Evolutionary conservation across 2,888 invertebrate species (phyloP).

Genomic region (Peribatodes rhomboidaria): DNA sequence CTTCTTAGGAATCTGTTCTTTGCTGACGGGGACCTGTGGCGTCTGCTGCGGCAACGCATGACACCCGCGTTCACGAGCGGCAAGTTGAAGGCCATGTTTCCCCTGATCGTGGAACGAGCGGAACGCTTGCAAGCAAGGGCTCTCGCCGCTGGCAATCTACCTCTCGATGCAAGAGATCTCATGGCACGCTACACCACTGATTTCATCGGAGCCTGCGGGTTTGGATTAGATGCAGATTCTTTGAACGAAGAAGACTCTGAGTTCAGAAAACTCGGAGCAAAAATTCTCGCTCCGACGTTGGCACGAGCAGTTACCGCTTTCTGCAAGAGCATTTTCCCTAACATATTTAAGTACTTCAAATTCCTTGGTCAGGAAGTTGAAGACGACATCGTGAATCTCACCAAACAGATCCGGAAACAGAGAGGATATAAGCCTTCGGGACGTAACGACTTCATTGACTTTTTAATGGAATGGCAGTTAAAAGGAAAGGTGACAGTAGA

Average conservation of each 20-base stretch:
- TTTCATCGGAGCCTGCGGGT: slow-evolving; percentile 72
- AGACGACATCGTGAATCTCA: slow-evolving; percentile 55
- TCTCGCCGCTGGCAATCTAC: slow-evolving; percentile 45
- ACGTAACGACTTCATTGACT: slow-evolving; percentile 66
- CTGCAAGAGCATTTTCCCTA: slow-evolving; percentile 62
- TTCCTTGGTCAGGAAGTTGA: slow-evolving; percentile 61
- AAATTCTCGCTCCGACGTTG: slow-evolving; percentile 54
- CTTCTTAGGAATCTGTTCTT: slow-evolving; percentile 67
- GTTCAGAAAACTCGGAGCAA: slow-evolving; percentile 63
- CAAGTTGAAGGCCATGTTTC: slow-evolving; percentile 71
- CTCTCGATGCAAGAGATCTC: slow-evolving; percentile 67
- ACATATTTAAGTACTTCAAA: slow-evolving; percentile 56
- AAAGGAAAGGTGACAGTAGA: slow-evolving; percentile 58
- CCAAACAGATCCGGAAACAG: slow-evolving; percentile 55
- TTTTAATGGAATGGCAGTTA: slow-evolving; percentile 61
- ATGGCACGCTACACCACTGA: slow-evolving; percentile 75
- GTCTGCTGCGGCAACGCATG: slow-evolving; percentile 68
- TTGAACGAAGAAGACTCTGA: slow-evolving; percentile 65
- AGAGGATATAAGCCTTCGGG: slow-evolving; percentile 62
- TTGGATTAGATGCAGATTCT: slow-evolving; percentile 68
- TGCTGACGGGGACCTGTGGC: slow-evolving; percentile 69
- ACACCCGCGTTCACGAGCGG: slow-evolving; percentile 69
- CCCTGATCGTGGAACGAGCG: slow-evolving; percentile 67
- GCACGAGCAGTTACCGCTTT: slow-evolving; percentile 50
- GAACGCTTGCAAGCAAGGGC: slow-evolving; percentile 59